Evolutionary conservation across 2,888 invertebrate genomes (phyloP), one percentile per base, ranked within the genome.

Genomic region (Heliconius erato): DNA sequence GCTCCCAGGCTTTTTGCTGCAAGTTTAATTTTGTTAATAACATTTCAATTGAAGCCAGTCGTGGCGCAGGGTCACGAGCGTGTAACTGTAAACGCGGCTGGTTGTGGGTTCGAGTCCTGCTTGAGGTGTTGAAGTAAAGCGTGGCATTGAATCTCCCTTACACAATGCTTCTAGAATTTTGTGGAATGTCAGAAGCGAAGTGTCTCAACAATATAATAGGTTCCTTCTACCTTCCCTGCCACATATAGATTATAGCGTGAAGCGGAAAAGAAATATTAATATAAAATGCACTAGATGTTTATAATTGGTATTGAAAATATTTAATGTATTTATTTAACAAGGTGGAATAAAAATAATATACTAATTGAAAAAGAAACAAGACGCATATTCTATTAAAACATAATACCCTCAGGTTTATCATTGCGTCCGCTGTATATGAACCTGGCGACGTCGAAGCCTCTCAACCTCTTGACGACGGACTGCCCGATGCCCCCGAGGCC

Each of bases 401-500:
- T 23, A 14, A 14, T 88, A 96, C 97, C 97, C 91, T 97, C 97
- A 80, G 96, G 96, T 87, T 97, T 97, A 84, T 96, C 96, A n/a
- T 91, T 95, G 76, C 97, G 97, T 3, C 98, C 98, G 23, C 97
- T 96, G 90, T 99, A 99, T 0, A 99, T 85, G 85, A 99, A 97
- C 86, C 95, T 95, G 0, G 91, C 95, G 0, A 98, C 97, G 44
- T 97, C 97, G 87, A 99, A 99, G 0, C 97, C 97, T 80, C 96
- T 95, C 9, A 99, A 92, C 82, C 98, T 96, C 87, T 97, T 96
- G 1, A 97, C 97, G 63, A 98, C 97, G 0, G 97, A 97, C 90
- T 97, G 97, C 0, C 98, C 98, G 86, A 98, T 97, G 79, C 97
- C 97, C 0, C 98, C 98, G 28, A 98, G 95, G n/a, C 98, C 98